Evolutionary conservation across 2,797 vertebrate genomes (phyloP), one percentile per base, ranked within the genome.

Genomic region (Malurus splendens): DNA sequence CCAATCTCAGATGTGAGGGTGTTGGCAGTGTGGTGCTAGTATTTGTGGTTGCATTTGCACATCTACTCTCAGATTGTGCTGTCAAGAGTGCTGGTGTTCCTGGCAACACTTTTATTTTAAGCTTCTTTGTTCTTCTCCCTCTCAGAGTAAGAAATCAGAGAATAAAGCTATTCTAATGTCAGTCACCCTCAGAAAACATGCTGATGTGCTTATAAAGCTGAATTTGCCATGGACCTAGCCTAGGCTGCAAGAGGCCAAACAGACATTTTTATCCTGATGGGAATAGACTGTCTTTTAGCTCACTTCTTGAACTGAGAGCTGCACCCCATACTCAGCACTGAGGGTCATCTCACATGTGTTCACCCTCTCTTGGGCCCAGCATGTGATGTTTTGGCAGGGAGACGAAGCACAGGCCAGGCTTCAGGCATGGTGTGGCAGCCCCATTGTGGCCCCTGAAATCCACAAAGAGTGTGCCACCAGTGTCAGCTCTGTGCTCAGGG

Each of bases 391-490:
- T 80, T 64, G 38, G 44, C 44, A 68, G 32, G 4, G 10, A 66
- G 61, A n/a, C 23, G 20, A 60, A 70, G 57, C 48, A 56, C 25
- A 55, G 12, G 27, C 10, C 44, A 55, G 33, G 32, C 50, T n/a
- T 28, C 24, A n/a, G 64, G 32, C 3, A 2, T 8, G 38, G 16
- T 59, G 38, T 66, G 50, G 20, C n/a, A 87, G n/a, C 3, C 16
- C 1, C 0, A 6, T 52, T 3, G 0, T 2, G 1, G 36, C 12
- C 42, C 14, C 33, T 47, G 8, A 76, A 80, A 52, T 82, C 62
- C 55, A 64, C 23, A 7, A 44, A 56, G 4, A 39, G 4, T 17
- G 18, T 77, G 30, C 36, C 3, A 1, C 47, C 38, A 36, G 24
- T 17, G 9, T 36, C 60, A 76, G 17, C n/a, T 56, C 51, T 57